Percentiles rank a stretch among this genome's conserved stretches.
Evolutionary conservation across 2,888 invertebrate genomes (phyloP).

Genomic region (Macaria notata): DNA sequence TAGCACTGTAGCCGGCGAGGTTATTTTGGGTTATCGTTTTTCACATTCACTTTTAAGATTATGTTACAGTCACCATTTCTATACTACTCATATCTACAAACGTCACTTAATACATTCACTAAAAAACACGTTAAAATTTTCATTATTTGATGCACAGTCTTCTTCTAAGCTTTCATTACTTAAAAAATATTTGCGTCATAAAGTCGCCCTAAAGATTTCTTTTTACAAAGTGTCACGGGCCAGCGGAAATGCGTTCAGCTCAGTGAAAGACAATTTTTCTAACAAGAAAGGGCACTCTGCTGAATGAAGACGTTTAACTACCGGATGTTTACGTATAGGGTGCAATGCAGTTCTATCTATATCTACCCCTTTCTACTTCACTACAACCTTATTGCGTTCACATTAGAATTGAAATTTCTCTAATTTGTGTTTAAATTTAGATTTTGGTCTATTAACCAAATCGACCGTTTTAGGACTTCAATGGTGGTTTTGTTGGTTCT

Average conservation of each 20-base stretch:
- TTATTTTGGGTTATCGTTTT: slow-evolving; percentile 11
- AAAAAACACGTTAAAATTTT: too few species aligned
- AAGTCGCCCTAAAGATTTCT: slow-evolving; percentile 13
- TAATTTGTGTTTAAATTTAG: slow-evolving; percentile 1
- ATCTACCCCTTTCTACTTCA: slow-evolving; percentile 3
- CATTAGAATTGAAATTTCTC: slow-evolving; percentile 13
- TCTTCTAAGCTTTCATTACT: slow-evolving; percentile 5
- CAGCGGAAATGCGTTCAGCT: slow-evolving; percentile 30
- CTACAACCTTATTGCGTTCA: neutral
- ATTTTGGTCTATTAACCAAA: slow-evolving; percentile 32
- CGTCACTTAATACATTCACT: too few species aligned
- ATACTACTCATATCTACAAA: too few species aligned
- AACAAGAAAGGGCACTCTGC: slow-evolving; percentile 61
- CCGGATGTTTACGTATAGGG: slow-evolving; percentile 59
- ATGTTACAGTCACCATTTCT: slow-evolving; percentile 4
- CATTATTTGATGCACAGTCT: neutral
- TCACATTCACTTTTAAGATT: slow-evolving; percentile 9
- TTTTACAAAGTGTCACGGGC: slow-evolving; percentile 20
- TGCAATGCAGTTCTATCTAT: slow-evolving; percentile 22
- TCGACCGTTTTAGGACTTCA: slow-evolving; percentile 39
- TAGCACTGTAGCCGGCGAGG: slow-evolving; percentile 8
- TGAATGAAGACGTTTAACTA: slow-evolving; percentile 53
- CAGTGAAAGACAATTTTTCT: slow-evolving; percentile 37
- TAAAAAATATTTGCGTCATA: neutral
- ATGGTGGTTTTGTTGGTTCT: slow-evolving; percentile 41